phyloP scores from a whole-genome alignment of 2,797 vertebrate genomes.

The Paguma larvata region DNA sequence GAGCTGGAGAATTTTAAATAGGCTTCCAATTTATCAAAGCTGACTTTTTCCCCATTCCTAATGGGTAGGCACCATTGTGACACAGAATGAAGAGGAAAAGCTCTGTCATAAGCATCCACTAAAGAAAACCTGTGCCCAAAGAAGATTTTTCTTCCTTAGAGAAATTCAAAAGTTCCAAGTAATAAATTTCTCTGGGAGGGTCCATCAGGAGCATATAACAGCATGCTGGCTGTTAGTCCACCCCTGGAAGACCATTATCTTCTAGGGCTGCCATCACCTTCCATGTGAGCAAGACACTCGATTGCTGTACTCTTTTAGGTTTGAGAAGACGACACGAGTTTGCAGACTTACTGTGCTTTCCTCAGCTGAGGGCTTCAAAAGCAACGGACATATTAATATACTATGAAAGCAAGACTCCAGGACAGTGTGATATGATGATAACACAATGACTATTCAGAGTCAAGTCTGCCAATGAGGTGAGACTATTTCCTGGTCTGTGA shows the following conservation, averaged over 20 bases:
- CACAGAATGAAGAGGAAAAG: conserved; percentile 36
- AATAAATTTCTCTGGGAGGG: conserved; percentile 8
- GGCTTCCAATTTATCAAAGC: conserved; percentile 58
- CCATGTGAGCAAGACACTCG: background rate
- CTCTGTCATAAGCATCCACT: conserved; percentile 23
- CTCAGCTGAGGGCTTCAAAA: conserved; percentile 60
- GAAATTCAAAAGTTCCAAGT: conserved; percentile 37
- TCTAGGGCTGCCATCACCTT: conserved; percentile 58
- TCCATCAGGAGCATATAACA: background rate
- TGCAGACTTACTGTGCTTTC: conserved; percentile 60
- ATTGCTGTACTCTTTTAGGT: background rate
- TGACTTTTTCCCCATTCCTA: conserved; percentile 51
- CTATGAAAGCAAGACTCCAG: conserved; percentile 68
- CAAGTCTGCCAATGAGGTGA: conserved; percentile 62
- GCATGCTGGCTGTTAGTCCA: background rate
- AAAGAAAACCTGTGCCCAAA: background rate
- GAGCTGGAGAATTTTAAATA: conserved; percentile 67
- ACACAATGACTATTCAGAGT: conserved; percentile 61
- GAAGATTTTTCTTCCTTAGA: background rate
- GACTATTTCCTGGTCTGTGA: conserved; percentile 57
- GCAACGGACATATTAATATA: conserved; percentile 74
- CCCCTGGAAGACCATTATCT: background rate
- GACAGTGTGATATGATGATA: conserved; percentile 58
- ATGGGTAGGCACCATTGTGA: conserved; percentile 55
- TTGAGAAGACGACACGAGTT: conserved; percentile 40